Evolutionary conservation across 30 jellyfish, hydroid and myxozoan genomes (phyloP).

Genomic region (Clytia hemisphaerica): DNA sequence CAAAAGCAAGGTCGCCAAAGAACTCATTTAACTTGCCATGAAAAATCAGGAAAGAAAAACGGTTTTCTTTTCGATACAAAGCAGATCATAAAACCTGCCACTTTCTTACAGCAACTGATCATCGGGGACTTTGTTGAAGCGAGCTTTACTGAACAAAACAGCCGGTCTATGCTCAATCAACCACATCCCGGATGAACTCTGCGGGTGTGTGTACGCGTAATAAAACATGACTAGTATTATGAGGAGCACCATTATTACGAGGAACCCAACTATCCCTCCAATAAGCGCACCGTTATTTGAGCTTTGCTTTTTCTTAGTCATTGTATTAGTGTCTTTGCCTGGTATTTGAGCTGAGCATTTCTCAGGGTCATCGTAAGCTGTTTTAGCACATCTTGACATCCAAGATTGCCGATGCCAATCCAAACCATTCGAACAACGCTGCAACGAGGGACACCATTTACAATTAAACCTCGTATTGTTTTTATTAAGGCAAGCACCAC

Average conservation of each 20-base stretch:
- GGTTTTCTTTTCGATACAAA: too few species aligned
- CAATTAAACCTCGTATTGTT: conserved; percentile 42
- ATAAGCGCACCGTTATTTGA: neutral
- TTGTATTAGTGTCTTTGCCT: conserved; percentile 14
- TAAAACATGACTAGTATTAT: neutral
- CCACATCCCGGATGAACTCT: conserved; percentile 24
- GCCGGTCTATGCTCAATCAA: conserved; percentile 21
- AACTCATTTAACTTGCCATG: too few species aligned
- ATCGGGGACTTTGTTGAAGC: too few species aligned
- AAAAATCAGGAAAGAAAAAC: too few species aligned
- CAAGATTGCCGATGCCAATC: conserved; percentile 79
- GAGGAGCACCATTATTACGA: neutral
- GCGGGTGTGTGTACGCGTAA: conserved; percentile 29
- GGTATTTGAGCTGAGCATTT: conserved; percentile 34
- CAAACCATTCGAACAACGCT: conserved; percentile 63
- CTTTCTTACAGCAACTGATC: too few species aligned
- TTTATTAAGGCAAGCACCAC: conserved; percentile 48
- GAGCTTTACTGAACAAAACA: too few species aligned
- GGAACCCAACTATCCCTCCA: conserved; percentile 4
- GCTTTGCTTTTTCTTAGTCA: neutral
- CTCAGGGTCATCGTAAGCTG: conserved; percentile 12
- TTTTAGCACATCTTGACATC: conserved; percentile 38
- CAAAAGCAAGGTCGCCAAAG: too few species aligned
- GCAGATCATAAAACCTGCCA: too few species aligned
- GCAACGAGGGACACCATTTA: conserved; percentile 66